phyloP scores from a whole-genome alignment of 2,797 vertebrate genomes.

The Lithobates pipiens region DNA sequence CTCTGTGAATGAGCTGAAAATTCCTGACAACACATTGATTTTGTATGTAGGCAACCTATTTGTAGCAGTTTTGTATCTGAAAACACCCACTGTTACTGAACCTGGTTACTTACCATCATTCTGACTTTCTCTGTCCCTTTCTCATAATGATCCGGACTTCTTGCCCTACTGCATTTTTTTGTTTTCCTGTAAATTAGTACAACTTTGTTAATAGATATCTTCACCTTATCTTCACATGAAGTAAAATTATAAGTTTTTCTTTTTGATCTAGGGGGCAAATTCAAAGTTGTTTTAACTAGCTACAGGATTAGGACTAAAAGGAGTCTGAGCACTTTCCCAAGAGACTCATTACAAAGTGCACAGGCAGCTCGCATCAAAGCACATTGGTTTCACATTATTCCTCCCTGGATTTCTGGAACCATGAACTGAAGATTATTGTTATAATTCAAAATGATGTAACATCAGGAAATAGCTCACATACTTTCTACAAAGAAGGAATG shows the following conservation, averaged over 20 bases:
- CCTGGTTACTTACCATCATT: too few relatives aligned
- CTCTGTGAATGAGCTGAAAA: too few relatives aligned
- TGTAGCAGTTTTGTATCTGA: too few relatives aligned
- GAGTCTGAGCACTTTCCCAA: background rate
- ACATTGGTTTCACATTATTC: conserved; percentile 3
- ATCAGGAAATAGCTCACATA: conserved; percentile 37
- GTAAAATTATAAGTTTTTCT: background rate
- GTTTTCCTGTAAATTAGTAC: background rate
- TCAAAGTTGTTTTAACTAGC: conserved; percentile 15
- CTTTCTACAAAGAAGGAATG: background rate
- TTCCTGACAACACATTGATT: too few relatives aligned
- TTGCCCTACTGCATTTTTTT: background rate
- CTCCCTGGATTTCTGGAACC: conserved; percentile 15
- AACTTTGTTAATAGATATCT: background rate
- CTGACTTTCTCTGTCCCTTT: too few relatives aligned
- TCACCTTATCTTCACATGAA: background rate
- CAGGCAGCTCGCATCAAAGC: conserved; percentile 29
- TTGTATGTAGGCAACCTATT: too few relatives aligned
- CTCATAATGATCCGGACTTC: too few relatives aligned
- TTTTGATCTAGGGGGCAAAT: background rate
- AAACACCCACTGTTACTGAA: too few relatives aligned
- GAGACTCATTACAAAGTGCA: conserved; percentile 38
- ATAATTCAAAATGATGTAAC: conserved; percentile 41
- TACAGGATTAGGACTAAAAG: background rate
- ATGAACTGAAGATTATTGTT: conserved; percentile 32